Conservation (phyloP, 2,888 invertebrate species). For the Heliconius cydno region DNA sequence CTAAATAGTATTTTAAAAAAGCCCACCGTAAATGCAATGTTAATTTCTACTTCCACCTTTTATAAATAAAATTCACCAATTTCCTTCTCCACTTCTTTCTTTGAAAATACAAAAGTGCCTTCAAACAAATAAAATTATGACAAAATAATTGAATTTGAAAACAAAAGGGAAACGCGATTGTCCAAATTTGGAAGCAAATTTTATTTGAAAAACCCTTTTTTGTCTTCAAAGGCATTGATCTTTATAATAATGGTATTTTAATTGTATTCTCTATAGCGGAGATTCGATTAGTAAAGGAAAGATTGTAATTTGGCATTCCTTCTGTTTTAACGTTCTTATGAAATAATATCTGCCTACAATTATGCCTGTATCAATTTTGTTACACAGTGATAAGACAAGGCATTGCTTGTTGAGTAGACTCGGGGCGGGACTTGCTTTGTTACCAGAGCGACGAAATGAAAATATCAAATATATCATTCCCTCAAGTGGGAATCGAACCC, state of each 20-base stretch:
- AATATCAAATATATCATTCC: too few species aligned
- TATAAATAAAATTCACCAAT: constrained; percentile 10
- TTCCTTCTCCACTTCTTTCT: constrained; percentile 6
- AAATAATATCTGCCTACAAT: neutral
- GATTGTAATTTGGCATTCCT: neutral
- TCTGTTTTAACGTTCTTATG: neutral
- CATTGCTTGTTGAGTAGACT: neutral
- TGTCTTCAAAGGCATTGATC: constrained; percentile 39
- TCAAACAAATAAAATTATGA: constrained; percentile 26
- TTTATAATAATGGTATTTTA: constrained; percentile 45
- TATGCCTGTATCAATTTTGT: neutral
- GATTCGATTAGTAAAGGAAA: constrained; percentile 32
- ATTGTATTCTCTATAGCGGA: constrained; percentile 41
- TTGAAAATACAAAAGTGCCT: constrained; percentile 18
- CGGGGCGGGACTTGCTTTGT: neutral
- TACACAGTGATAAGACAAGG: neutral
- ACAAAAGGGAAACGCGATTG: constrained; percentile 23
- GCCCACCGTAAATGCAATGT: neutral
- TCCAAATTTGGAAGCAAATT: constrained; percentile 28
- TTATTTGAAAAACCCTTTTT: constrained; percentile 28
- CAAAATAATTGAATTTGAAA: constrained; percentile 26
- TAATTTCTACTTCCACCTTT: neutral
- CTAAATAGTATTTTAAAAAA: neutral
- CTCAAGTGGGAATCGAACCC: too few species aligned
- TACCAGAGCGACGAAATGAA: too few species aligned